These are phyloP conservation scores for Nannobrachium achirus DNA, from an alignment of 2,113 vertebrate species.

Conservation along the genomic window DNA sequence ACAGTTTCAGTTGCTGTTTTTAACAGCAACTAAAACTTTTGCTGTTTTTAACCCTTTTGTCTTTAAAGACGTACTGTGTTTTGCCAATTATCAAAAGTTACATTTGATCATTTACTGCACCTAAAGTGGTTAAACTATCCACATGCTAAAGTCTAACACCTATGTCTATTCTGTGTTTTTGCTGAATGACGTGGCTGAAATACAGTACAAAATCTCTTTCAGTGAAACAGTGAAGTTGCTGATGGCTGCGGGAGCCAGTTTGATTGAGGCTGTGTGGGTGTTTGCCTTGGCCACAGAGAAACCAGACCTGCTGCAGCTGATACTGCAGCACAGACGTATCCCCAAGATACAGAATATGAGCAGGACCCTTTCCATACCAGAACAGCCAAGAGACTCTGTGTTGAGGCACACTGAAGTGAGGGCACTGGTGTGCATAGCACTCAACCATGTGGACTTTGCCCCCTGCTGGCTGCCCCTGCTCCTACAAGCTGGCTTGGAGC, in stretches of 20 bases:
- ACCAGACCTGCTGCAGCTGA: constrained; percentile 64
- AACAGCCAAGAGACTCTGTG: background rate
- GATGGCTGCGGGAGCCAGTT: constrained; percentile 65
- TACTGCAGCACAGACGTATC: constrained; percentile 63
- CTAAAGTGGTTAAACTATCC: too few relatives aligned
- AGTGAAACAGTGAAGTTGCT: constrained; percentile 65
- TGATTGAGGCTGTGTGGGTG: constrained; percentile 53
- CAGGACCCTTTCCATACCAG: fast-evolving
- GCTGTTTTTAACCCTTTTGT: too few relatives aligned
- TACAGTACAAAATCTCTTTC: constrained; percentile 12
- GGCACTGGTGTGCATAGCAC: constrained; percentile 53
- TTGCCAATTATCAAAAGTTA: too few relatives aligned
- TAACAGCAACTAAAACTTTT: too few relatives aligned
- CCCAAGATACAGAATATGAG: constrained; percentile 2
- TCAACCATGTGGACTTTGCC: constrained; percentile 44
- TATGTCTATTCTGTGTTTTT: too few relatives aligned
- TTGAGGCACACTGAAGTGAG: constrained; percentile 43
- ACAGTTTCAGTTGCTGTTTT: too few relatives aligned
- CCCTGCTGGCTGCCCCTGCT: constrained; percentile 87
- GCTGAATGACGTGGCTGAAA: too few relatives aligned
- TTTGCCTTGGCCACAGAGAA: constrained; percentile 43
- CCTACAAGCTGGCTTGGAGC: constrained; percentile 87
- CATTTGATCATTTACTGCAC: too few relatives aligned
- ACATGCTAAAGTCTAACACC: too few relatives aligned
- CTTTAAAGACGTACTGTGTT: too few relatives aligned